Conservation (phyloP, 2,797 vertebrate genomes). For the Molossus alvarezi region DNA sequence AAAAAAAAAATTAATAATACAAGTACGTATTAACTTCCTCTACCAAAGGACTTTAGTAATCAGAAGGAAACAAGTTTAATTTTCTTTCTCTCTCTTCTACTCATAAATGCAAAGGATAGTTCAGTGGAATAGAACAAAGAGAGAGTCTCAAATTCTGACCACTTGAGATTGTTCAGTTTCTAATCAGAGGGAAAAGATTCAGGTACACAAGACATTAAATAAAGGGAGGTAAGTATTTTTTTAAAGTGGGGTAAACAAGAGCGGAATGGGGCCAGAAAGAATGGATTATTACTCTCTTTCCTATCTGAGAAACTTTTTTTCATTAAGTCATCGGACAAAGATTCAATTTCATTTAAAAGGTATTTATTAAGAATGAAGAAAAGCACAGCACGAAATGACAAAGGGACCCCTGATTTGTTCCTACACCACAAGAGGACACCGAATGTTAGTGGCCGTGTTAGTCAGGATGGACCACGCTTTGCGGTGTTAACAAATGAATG, state of each 20-base stretch:
- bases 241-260: background rate
- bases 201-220: background rate
- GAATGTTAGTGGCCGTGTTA: background rate
- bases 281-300: background rate
- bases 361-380: conserved; percentile 7
- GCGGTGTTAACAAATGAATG: background rate
- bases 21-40: background rate
- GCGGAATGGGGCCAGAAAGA: background rate
- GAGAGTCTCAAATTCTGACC: background rate
- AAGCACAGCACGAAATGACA: background rate
- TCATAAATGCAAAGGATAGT: background rate
- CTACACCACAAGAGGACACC: background rate
- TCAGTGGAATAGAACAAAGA: background rate
- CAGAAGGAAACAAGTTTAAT: background rate
- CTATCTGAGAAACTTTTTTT: background rate
- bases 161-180: background rate
- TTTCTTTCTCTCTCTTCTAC: background rate
- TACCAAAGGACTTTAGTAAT: background rate
- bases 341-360: background rate
- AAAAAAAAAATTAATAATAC: background rate
- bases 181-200: background rate
- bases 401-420: background rate
- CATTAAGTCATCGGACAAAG: background rate
- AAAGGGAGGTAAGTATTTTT: background rate
- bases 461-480: background rate